phyloP scores from a whole-genome alignment of 2,113 vertebrate genomes.

The Erythrocercus mccallii region DNA sequence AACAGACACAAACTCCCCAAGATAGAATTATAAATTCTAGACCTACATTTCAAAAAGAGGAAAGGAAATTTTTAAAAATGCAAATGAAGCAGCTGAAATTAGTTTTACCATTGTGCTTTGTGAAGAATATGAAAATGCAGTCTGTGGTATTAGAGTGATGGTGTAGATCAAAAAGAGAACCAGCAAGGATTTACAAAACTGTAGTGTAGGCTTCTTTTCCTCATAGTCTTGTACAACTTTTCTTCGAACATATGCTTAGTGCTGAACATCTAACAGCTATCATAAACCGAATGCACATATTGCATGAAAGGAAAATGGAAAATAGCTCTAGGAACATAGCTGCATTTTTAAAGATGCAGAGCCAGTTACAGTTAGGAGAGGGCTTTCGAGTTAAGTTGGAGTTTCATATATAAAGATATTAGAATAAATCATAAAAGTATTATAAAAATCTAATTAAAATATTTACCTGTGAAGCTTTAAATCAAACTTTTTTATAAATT shows the following conservation, averaged over 20 bases:
- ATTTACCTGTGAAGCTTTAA: neutral
- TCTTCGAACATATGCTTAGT: conserved; percentile 33
- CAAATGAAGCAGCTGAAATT: conserved; percentile 13
- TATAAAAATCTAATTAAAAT: neutral
- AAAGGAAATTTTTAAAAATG: neutral
- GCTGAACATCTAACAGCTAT: conserved; percentile 2
- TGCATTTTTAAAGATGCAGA: neutral
- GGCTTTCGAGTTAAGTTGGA: neutral
- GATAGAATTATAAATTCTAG: neutral
- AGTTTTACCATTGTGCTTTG: neutral
- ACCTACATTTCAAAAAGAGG: neutral
- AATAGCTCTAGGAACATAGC: neutral
- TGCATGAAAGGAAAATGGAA: conserved; percentile 39
- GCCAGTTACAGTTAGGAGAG: neutral
- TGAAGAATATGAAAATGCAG: neutral
- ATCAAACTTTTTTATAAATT: neutral
- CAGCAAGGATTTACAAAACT: neutral
- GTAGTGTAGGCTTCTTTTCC: neutral
- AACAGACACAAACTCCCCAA: neutral
- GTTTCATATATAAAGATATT: neutral
- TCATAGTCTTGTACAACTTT: conserved; percentile 4
- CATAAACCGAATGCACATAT: conserved; percentile 35
- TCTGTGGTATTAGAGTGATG: neutral
- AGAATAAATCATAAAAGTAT: neutral
- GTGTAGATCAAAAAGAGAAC: neutral